Evolutionary conservation across 2,113 vertebrate genomes (phyloP), one percentile per base, ranked within the genome.

Genomic region (Morone chrysops): DNA sequence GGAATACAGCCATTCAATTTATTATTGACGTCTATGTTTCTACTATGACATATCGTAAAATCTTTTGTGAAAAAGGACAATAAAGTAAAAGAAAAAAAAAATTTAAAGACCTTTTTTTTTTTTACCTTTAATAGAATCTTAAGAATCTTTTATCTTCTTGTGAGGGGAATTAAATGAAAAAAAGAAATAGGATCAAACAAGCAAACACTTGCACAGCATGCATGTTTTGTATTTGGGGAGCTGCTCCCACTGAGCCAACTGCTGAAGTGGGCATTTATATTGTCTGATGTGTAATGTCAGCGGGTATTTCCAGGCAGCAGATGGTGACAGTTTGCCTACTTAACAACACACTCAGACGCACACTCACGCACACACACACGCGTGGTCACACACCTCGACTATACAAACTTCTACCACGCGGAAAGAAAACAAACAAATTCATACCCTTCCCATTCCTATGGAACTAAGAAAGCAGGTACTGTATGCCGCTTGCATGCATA

Each of bases 281-380:
- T 75, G 88, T 77, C 62, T 85, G 84, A 78, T 87, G 61, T 72
- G 61, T 82, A 45, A 77, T 72, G 87, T 92, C 88, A 81, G 91
- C 63, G 62, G 78, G 83, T 90, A 75, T 85, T 87, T 92, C 83
- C 75, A 90, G 86, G 86, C 74, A 87, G 71, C 90, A 87, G 87
- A 90, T 89, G 90, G 87, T 89, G 79, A 83, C 81, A 63, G 84
- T 90, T 87, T 87, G 80, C 36, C 81, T 74, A 50, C 80, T 87
- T 89, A 75, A 87, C 57, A 57, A 67, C 63, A 78, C 67, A 67
- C 14, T 36, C 25, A 4, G 66, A 56, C 75, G 66, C 60, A 75
- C 75, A 22, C 53, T 18, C 67, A 9, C 40, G 36, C 38, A 43
- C 47, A 45, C 47, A 54, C 50, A 40, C 36, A 70, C n/a, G 51